Evolutionary conservation across 2,797 vertebrate genomes (phyloP).

Genomic region (Microtus agrestis): DNA sequence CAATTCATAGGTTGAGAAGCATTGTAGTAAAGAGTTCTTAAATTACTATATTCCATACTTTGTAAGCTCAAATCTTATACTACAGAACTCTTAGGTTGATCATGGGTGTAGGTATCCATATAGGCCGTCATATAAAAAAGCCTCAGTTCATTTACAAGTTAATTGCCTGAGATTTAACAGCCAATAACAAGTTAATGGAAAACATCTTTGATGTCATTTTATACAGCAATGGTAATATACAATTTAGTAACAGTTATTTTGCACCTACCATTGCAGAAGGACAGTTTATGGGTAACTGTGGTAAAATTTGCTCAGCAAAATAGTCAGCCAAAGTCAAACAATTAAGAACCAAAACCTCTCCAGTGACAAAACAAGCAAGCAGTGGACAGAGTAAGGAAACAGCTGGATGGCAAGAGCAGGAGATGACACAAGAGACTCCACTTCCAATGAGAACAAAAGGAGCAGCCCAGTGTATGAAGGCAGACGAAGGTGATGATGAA

Average conservation of each 20-base stretch:
- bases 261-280: background rate
- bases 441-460: background rate
- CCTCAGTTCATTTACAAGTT: background rate
- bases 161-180: constrained; percentile 36
- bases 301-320: background rate
- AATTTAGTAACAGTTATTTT: constrained; percentile 28
- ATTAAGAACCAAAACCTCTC: background rate
- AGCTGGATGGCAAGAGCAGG: background rate
- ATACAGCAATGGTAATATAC: background rate
- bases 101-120: background rate
- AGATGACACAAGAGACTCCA: background rate
- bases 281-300: background rate
- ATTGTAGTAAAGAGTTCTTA: background rate
- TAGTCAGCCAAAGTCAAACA: background rate
- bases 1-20: background rate
- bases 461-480: background rate
- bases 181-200: constrained; percentile 17
- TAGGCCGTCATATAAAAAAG: constrained; percentile 6
- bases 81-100: background rate
- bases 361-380: background rate
- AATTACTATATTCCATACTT: background rate
- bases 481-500: background rate
- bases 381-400: background rate
- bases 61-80: background rate
- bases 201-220: background rate